Evolutionary conservation across 2,113 vertebrate species (phyloP).

Genomic region (Entelurus aequoreus): DNA sequence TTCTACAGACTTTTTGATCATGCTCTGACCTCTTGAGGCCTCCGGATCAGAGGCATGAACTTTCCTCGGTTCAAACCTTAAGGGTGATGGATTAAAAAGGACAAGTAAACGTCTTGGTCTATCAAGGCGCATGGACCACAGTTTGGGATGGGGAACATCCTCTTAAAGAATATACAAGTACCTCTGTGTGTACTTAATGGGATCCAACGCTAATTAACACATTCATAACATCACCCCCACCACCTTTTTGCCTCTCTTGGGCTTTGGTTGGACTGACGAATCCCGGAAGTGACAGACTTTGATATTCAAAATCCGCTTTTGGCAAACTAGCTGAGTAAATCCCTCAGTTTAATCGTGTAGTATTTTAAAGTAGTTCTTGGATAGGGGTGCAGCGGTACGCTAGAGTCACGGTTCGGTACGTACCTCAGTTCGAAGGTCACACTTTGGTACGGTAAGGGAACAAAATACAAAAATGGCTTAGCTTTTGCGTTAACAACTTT

Average conservation of each 20-base stretch:
- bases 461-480: too few species aligned
- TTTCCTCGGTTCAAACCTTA: slow-evolving; percentile 42
- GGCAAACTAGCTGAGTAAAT: slow-evolving; percentile 30
- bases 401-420: too few species aligned
- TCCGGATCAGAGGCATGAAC: slow-evolving; percentile 39
- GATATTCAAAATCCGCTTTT: slow-evolving; percentile 44
- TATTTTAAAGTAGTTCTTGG: slow-evolving; percentile 55
- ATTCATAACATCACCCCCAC: slow-evolving; percentile 31
- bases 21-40: slow-evolving; percentile 26
- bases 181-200: slow-evolving; percentile 57
- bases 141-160: slow-evolving; percentile 43
- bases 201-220: slow-evolving; percentile 61
- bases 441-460: too few species aligned
- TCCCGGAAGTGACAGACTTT: slow-evolving; percentile 58
- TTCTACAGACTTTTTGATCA: slow-evolving; percentile 37
- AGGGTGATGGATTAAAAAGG: slow-evolving; percentile 52
- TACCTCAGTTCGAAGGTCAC: too few species aligned
- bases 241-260: slow-evolving; percentile 19
- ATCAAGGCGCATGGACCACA: slow-evolving; percentile 36
- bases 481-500: too few species aligned
- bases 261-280: slow-evolving; percentile 47
- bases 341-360: slow-evolving; percentile 50
- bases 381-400: not conserved
- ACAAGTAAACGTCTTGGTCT: slow-evolving; percentile 45
- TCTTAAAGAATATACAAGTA: slow-evolving; percentile 73